These are phyloP conservation scores for Daubentonia madagascariensis DNA, from an alignment of 2,113 vertebrate species.

Conservation along the genomic window DNA sequence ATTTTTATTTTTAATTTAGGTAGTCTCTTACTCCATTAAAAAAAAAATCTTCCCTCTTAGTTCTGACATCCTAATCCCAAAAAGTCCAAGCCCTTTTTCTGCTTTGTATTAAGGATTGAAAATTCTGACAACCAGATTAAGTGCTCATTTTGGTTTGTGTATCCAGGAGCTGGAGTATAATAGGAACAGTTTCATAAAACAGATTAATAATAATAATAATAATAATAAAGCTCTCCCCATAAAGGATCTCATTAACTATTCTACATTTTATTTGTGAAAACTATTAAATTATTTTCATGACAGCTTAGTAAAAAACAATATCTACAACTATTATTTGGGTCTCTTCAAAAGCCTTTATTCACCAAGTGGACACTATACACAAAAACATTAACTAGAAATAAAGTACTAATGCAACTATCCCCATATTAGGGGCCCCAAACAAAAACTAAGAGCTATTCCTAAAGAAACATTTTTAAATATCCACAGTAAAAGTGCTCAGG, in stretches of 20 bases:
- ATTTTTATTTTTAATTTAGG: conserved; percentile 1
- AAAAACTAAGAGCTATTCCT: conserved; percentile 37
- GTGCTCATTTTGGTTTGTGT: background rate
- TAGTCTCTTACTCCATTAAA: background rate
- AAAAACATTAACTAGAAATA: background rate
- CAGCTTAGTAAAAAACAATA: conserved; percentile 76
- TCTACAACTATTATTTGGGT: conserved; percentile 60
- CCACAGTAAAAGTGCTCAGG: background rate
- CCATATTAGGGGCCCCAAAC: background rate
- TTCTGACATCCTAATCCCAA: conserved; percentile 17
- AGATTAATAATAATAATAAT: conserved; percentile 46
- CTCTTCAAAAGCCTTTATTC: conserved; percentile 68
- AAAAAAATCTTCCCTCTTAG: background rate
- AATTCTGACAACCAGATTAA: conserved; percentile 17
- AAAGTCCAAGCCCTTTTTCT: background rate
- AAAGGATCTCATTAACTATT: conserved; percentile 2
- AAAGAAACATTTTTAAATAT: background rate
- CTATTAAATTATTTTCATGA: conserved; percentile 75
- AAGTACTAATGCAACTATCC: background rate
- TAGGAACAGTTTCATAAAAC: conserved; percentile 9
- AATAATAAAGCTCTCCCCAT: background rate
- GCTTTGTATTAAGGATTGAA: conserved; percentile 40
- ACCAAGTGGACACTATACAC: background rate
- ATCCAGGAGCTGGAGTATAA: background rate
- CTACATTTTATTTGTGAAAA: conserved; percentile 53